Conservation (phyloP, 2,797 vertebrate genomes). For the Echeneis naucrates region DNA sequence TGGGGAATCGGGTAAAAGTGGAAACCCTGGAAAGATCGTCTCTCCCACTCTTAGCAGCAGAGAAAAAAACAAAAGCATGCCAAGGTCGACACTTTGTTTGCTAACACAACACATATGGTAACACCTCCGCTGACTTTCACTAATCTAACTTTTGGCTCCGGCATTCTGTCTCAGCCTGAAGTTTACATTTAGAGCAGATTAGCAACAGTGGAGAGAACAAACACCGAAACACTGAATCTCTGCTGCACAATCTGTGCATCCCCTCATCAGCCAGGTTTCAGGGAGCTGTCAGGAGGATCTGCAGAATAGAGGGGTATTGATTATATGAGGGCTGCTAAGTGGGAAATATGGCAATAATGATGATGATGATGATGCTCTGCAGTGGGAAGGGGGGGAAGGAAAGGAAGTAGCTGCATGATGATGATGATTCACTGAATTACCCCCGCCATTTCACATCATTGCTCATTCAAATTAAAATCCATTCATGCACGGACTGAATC, state of each 20-base stretch:
- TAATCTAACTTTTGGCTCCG: slow-evolving; percentile 43
- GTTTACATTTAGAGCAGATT: slow-evolving; percentile 43
- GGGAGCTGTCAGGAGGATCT: slow-evolving; percentile 1
- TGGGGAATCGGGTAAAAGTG: slow-evolving; percentile 35
- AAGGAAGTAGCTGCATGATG: slow-evolving; percentile 33
- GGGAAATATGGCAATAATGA: slow-evolving; percentile 39
- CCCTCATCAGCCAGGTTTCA: slow-evolving; percentile 25
- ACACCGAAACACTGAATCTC: slow-evolving; percentile 13
- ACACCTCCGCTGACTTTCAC: slow-evolving; percentile 57
- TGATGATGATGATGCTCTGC: slow-evolving; percentile 26
- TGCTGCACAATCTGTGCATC: not conserved
- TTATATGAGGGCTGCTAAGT: slow-evolving; percentile 32
- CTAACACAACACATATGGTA: slow-evolving; percentile 68
- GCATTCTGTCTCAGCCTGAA: slow-evolving; percentile 27
- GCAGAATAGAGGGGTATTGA: slow-evolving; percentile 47
- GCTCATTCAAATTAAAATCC: slow-evolving; percentile 21
- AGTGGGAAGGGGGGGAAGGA: not conserved
- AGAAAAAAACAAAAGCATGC: slow-evolving; percentile 24
- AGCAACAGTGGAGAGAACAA: slow-evolving; percentile 9
- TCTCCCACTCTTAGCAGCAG: slow-evolving; percentile 22
- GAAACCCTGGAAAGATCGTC: slow-evolving; percentile 36
- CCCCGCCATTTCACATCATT: slow-evolving; percentile 26
- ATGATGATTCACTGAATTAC: slow-evolving; percentile 51
- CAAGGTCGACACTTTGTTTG: slow-evolving; percentile 65
- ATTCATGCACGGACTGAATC: not conserved